phyloP scores from a whole-genome alignment of 2,113 vertebrate species.

The Fregetta grallaria region DNA sequence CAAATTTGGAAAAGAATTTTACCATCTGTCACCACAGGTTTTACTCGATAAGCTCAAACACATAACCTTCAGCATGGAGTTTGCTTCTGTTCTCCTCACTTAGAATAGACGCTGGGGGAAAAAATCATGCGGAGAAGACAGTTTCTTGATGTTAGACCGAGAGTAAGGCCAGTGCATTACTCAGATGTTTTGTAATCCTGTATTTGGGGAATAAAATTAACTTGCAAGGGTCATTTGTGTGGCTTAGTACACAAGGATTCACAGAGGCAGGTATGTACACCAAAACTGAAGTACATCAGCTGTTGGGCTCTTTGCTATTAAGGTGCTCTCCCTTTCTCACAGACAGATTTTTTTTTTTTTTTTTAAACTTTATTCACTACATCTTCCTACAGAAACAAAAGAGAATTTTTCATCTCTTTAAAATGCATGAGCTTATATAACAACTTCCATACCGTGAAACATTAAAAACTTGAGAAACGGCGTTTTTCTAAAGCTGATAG shows the following conservation, averaged over 20 bases:
- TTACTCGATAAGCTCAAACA: background rate
- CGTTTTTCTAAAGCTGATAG: background rate
- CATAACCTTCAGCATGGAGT: background rate
- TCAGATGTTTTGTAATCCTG: background rate
- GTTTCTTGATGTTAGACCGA: background rate
- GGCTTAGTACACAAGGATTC: background rate
- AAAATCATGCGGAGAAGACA: background rate
- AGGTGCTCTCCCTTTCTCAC: background rate
- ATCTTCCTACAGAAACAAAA: background rate
- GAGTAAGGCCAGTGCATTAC: background rate
- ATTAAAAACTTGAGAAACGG: background rate
- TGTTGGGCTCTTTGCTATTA: background rate
- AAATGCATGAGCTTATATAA: background rate
- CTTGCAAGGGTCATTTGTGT: background rate
- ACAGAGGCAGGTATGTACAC: background rate
- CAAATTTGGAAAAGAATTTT: background rate
- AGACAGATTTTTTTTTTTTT: background rate
- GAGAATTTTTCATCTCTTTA: background rate
- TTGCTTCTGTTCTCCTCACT: background rate
- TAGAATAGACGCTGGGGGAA: background rate
- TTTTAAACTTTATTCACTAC: background rate
- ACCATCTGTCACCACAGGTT: background rate
- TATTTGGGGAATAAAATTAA: background rate
- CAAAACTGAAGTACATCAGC: background rate
- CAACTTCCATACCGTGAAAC: background rate